A percentile compares a stretch with the other conserved stretches of the same genome.
These are phyloP conservation scores for Hirundo rustica DNA, from an alignment of 2,797 vertebrate species.

Conservation along the genomic window DNA sequence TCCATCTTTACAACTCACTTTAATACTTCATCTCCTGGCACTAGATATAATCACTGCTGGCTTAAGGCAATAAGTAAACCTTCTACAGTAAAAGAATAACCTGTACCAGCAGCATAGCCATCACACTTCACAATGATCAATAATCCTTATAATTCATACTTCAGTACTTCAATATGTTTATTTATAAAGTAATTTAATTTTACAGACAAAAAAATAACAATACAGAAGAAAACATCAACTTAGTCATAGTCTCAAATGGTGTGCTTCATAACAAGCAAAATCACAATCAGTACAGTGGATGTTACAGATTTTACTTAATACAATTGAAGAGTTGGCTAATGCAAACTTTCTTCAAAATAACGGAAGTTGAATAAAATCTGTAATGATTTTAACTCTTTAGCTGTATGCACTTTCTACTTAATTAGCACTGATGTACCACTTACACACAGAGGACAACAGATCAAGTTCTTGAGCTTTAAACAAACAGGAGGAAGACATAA, in stretches of 20 bases:
- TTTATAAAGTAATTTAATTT: conserved; percentile 57
- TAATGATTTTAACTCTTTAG: not conserved
- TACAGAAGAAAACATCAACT: not conserved
- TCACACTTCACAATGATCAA: conserved; percentile 19
- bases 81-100: not conserved
- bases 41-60: not conserved
- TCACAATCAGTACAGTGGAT: not conserved
- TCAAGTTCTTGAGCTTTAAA: not conserved
- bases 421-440: not conserved
- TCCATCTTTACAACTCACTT: not conserved
- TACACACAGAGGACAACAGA: not conserved
- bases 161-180: conserved; percentile 46
- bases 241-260: not conserved
- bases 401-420: not conserved
- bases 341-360: not conserved
- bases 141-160: not conserved
- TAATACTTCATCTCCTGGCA: not conserved
- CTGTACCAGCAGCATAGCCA: not conserved
- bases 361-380: not conserved
- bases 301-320: conserved; percentile 15
- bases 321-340: not conserved
- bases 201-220: conserved; percentile 29
- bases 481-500: conserved; percentile 2
- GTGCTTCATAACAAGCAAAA: conserved; percentile 27
- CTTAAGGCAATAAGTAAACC: conserved; percentile 12